Percentiles rank a stretch among this genome's conserved stretches.
phyloP scores from a whole-genome alignment of 2,888 invertebrate species.

The Scaptomyza polygonia region DNA sequence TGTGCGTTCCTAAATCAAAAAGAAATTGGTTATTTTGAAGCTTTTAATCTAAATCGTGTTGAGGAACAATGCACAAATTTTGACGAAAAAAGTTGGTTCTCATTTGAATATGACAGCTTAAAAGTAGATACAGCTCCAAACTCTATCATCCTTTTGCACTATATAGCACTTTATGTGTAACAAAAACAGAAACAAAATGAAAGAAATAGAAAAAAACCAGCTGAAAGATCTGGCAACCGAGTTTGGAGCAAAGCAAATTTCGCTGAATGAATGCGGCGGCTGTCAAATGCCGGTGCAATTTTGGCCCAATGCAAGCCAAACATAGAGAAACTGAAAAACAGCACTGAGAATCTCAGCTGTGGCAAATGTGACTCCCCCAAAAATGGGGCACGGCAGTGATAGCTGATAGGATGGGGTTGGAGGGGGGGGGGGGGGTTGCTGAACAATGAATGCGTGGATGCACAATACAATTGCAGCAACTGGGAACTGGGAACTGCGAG shows the following conservation, averaged over 20 bases:
- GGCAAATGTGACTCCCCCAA: conserved; percentile 27
- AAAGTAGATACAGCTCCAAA: conserved; percentile 22
- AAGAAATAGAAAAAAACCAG: conserved; percentile 7
- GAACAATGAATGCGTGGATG: conserved; percentile 53
- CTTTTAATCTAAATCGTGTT: too few relatives aligned
- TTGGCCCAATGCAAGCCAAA: conserved; percentile 49
- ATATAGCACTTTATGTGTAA: conserved; percentile 4
- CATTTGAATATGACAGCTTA: conserved; percentile 1
- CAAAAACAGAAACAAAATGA: neutral
- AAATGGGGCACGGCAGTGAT: neutral
- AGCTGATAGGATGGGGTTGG: too few relatives aligned
- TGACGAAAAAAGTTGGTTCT: neutral
- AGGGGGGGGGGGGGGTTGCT: neutral
- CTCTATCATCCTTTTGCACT: neutral
- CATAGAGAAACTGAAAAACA: conserved; percentile 9
- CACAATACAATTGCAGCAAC: conserved; percentile 54
- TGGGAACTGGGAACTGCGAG: conserved; percentile 9
- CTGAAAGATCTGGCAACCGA: conserved; percentile 4
- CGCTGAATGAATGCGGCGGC: conserved; percentile 70
- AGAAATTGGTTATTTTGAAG: too few relatives aligned
- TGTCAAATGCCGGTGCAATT: conserved; percentile 74
- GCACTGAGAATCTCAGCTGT: conserved; percentile 49
- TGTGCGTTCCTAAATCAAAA: neutral
- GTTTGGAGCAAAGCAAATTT: conserved; percentile 51
- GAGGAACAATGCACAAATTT: too few relatives aligned